A percentile compares a stretch with the other conserved stretches of the same genome.
These are phyloP conservation scores for Pseudomyrmex sp. DNA, from an alignment of 1,140 invertebrate species.

Conservation along the genomic window DNA sequence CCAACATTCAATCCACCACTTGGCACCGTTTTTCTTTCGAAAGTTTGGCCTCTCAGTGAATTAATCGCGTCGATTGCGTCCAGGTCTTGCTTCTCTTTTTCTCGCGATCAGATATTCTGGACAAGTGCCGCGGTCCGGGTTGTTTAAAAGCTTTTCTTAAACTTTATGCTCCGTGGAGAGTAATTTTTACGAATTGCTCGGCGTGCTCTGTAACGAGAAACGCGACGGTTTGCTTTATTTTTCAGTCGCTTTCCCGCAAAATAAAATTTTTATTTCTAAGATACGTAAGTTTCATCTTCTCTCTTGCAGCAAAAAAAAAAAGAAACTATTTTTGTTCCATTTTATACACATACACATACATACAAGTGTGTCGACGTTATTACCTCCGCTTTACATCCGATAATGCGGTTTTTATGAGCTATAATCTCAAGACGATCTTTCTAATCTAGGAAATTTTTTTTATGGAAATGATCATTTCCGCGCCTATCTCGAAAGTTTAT, in stretches of 20 bases:
- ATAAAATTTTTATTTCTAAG: conserved; percentile 37
- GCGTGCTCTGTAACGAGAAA: neutral
- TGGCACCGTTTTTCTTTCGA: conserved; percentile 9
- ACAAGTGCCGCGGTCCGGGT: neutral
- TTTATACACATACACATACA: too few relatives aligned
- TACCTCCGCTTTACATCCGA: too few relatives aligned
- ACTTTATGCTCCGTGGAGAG: neutral
- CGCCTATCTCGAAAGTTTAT: too few relatives aligned
- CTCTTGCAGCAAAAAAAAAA: neutral
- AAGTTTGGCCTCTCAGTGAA: conserved; percentile 40
- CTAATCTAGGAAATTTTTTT: too few relatives aligned
- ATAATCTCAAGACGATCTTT: too few relatives aligned
- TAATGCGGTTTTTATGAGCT: too few relatives aligned
- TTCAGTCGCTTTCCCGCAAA: conserved; percentile 10
- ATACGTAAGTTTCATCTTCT: conserved; percentile 5
- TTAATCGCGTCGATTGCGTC: conserved; percentile 32
- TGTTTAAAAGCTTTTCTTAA: conserved; percentile 28
- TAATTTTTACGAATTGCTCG: conserved; percentile 17
- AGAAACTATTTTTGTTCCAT: too few relatives aligned
- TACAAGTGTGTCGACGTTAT: too few relatives aligned
- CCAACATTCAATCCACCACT: conserved; percentile 2
- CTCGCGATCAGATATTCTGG: conserved; percentile 15
- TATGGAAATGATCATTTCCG: too few relatives aligned
- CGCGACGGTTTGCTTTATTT: conserved; percentile 20
- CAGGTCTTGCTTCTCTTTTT: neutral